Evolutionary conservation across 1,140 invertebrate genomes (phyloP).

Genomic region (Drosophila nannoptera): DNA sequence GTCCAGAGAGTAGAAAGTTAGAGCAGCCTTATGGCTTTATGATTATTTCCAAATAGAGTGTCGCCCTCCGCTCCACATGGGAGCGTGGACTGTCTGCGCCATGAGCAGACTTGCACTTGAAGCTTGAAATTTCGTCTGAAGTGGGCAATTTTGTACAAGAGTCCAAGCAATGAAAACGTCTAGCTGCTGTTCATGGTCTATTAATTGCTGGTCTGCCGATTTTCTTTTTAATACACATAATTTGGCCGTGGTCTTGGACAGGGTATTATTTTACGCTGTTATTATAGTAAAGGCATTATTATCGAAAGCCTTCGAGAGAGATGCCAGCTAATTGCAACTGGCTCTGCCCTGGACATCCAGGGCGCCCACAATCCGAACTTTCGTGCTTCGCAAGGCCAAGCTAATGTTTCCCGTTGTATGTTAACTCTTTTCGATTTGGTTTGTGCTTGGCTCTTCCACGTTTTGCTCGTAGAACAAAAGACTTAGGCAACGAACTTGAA

Average conservation of each 20-base stretch:
- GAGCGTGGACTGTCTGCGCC: neutral
- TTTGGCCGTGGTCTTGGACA: neutral
- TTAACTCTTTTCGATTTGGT: neutral
- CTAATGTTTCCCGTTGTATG: too few species aligned
- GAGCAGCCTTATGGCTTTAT: too few species aligned
- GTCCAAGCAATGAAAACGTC: slow-evolving; percentile 25
- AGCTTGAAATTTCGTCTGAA: slow-evolving; percentile 5
- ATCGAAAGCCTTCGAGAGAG: slow-evolving; percentile 1
- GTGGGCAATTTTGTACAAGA: slow-evolving; percentile 10
- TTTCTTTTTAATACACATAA: slow-evolving; percentile 51
- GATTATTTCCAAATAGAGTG: neutral
- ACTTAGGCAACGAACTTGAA: slow-evolving; percentile 72
- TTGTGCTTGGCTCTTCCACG: slow-evolving; percentile 7
- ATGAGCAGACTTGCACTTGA: too few species aligned
- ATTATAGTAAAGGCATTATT: slow-evolving; percentile 20
- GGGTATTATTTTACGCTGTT: slow-evolving; percentile 21
- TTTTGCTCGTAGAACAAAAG: slow-evolving; percentile 62
- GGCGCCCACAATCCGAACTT: too few species aligned
- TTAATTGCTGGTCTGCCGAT: slow-evolving; percentile 57
- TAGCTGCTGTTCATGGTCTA: slow-evolving; percentile 69
- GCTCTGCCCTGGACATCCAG: slow-evolving; percentile 11
- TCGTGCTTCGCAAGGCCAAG: too few species aligned
- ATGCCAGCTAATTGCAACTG: slow-evolving; percentile 4
- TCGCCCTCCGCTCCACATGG: neutral
- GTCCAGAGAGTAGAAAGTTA: too few species aligned